Percentiles rank a stretch among this genome's conserved stretches.
Evolutionary conservation across 2,888 invertebrate genomes (phyloP).

Genomic region (Unio pictorum): DNA sequence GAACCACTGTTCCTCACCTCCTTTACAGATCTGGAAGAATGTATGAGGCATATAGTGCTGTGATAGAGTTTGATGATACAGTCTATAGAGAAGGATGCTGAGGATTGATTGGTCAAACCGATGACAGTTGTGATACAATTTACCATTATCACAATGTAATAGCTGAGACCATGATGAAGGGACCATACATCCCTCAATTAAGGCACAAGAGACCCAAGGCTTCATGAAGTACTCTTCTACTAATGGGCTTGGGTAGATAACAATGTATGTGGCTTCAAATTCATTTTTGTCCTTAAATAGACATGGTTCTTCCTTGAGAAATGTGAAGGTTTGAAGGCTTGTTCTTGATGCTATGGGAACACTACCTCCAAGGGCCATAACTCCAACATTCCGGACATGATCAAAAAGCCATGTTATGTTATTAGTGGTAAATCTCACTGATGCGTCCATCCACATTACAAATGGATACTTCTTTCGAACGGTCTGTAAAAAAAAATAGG

Average conservation of each 20-base stretch:
- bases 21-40: conserved; percentile 25
- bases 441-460: conserved; percentile 38
- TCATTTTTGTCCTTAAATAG: conserved; percentile 21
- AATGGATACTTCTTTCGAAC: conserved; percentile 21
- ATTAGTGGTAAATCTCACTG: conserved; percentile 20
- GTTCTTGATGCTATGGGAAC: conserved; percentile 23
- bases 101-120: conserved; percentile 37
- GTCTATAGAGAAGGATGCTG: conserved; percentile 24
- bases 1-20: conserved; percentile 20
- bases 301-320: conserved; percentile 25
- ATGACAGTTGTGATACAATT: conserved; percentile 20
- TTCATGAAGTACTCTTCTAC: conserved; percentile 24
- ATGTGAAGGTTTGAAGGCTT: conserved; percentile 17
- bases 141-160: conserved; percentile 7
- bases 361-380: conserved; percentile 18
- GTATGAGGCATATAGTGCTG: conserved; percentile 18
- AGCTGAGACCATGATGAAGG: conserved; percentile 3
- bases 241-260: conserved; percentile 24
- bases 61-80: conserved; percentile 13
- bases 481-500: conserved; percentile 17
- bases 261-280: conserved; percentile 29
- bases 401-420: conserved; percentile 18
- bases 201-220: conserved; percentile 36
- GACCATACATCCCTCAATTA: conserved; percentile 27
- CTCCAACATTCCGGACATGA: conserved; percentile 17